Evolutionary conservation across 2,888 invertebrate species (phyloP).

Genomic region (Parascotia fuliginaria): DNA sequence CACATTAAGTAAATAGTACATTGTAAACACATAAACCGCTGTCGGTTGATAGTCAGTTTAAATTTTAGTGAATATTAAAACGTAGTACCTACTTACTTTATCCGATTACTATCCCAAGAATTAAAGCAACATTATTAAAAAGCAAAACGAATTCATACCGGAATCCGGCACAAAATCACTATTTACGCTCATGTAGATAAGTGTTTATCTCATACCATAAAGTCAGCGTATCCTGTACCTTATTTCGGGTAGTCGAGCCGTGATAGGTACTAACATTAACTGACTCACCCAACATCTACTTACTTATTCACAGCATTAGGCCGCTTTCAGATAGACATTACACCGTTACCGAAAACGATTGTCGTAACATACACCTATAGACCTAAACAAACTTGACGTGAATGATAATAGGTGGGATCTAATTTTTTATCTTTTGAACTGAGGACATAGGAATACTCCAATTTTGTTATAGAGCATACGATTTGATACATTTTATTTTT

Average conservation of each 20-base stretch:
- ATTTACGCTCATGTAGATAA: slow-evolving; percentile 44
- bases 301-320: slow-evolving; percentile 51
- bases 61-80: too few species aligned
- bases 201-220: slow-evolving; percentile 38
- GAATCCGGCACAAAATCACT: slow-evolving; percentile 31
- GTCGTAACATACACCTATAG: slow-evolving; percentile 28
- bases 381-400: slow-evolving; percentile 45
- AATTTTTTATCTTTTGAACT: slow-evolving; percentile 27
- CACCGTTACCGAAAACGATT: slow-evolving; percentile 40
- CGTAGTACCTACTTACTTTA: too few species aligned
- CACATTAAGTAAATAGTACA: too few species aligned
- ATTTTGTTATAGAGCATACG: not conserved
- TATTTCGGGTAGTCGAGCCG: slow-evolving; percentile 22
- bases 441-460: slow-evolving; percentile 4
- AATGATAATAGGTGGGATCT: slow-evolving; percentile 34
- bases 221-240: slow-evolving; percentile 28
- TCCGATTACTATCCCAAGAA: not conserved
- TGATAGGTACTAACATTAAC: slow-evolving; percentile 39
- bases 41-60: too few species aligned
- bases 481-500: too few species aligned
- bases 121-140: slow-evolving; percentile 12
- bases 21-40: too few species aligned
- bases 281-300: slow-evolving; percentile 35
- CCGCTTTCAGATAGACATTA: slow-evolving; percentile 37
- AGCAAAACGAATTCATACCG: slow-evolving; percentile 34